Percentiles rank a stretch among this genome's conserved stretches.
These are phyloP conservation scores for Scyliorhinus canicula DNA, from an alignment of 2,797 vertebrate genomes.

Conservation along the genomic window DNA sequence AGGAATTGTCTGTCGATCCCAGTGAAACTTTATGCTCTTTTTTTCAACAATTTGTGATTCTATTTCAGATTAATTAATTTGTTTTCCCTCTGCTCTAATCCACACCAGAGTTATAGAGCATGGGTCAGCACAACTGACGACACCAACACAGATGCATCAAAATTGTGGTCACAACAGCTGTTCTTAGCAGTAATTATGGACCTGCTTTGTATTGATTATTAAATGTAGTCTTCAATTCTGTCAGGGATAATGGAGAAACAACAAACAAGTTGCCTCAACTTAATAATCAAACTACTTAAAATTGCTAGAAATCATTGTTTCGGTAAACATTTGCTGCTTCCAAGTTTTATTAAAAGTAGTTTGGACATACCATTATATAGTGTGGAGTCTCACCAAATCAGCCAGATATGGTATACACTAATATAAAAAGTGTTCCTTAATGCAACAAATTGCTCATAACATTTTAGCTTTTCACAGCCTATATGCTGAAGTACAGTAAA, in stretches of 20 bases:
- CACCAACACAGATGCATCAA: background rate
- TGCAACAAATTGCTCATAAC: background rate
- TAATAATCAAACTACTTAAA: background rate
- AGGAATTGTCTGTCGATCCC: background rate
- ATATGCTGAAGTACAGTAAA: background rate
- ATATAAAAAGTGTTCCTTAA: background rate
- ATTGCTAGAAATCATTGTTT: background rate
- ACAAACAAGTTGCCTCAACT: background rate
- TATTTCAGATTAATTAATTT: background rate
- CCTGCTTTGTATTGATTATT: background rate
- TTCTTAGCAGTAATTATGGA: background rate
- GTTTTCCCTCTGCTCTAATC: background rate
- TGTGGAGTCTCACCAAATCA: background rate
- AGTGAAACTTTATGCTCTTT: background rate
- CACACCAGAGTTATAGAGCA: background rate
- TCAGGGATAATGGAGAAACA: background rate
- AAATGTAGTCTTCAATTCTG: background rate
- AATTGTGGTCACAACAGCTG: background rate
- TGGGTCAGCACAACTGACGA: background rate
- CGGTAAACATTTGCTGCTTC: background rate
- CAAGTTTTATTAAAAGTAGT: background rate
- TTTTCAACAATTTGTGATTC: background rate
- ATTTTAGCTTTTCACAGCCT: background rate
- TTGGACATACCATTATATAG: background rate
- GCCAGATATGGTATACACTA: background rate